These are phyloP conservation scores for Himalopsyche phryganea DNA, from an alignment of 1,140 invertebrate genomes.

Conservation along the genomic window DNA sequence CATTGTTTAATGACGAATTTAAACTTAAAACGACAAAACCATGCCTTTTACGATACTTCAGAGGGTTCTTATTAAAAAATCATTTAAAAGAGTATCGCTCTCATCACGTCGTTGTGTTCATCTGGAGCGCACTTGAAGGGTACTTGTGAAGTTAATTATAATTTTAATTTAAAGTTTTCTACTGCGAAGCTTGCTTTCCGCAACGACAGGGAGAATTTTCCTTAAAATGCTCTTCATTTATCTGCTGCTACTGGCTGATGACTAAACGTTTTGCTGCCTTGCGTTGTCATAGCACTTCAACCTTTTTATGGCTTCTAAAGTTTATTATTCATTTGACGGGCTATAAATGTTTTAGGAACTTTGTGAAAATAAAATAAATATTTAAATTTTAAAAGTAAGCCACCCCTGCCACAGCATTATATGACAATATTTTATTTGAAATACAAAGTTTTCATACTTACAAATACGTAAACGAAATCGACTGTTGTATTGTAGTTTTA, in stretches of 20 bases:
- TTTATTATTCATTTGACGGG: background rate
- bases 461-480: no score
- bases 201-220: constrained; percentile 18
- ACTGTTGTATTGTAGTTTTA: no score
- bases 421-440: no score
- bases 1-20: constrained; percentile 12
- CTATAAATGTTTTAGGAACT: background rate
- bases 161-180: constrained; percentile 35
- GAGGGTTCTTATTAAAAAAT: constrained; percentile 27
- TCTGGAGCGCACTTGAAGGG: constrained; percentile 13
- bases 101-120: constrained; percentile 10
- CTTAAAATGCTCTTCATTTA: constrained; percentile 21
- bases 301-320: constrained; percentile 20
- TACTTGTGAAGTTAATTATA: constrained; percentile 30
- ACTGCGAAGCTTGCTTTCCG: constrained; percentile 17
- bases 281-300: constrained; percentile 9
- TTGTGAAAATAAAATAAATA: constrained; percentile 1
- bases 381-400: no score
- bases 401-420: no score
- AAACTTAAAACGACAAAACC: constrained; percentile 12
- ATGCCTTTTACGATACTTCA: constrained; percentile 6
- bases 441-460: no score
- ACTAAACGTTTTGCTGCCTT: constrained; percentile 22
- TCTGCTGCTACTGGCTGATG: constrained; percentile 9
- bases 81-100: constrained; percentile 14